These are phyloP conservation scores for Lichenostomus cassidix DNA, from an alignment of 2,113 vertebrate genomes.

Conservation along the genomic window DNA sequence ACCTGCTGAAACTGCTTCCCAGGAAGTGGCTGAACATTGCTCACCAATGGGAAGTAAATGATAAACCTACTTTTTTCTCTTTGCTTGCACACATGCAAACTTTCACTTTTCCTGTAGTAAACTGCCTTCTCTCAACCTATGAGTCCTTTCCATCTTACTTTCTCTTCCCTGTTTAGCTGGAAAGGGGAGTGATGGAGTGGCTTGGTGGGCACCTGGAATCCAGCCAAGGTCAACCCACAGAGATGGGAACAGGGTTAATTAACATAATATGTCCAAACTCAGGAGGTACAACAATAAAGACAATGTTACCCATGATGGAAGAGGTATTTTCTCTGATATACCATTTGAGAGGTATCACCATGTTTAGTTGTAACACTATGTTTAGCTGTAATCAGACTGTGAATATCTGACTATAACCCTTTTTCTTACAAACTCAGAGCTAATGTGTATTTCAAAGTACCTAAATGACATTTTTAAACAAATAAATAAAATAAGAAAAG, in stretches of 20 bases:
- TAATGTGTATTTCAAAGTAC: not conserved
- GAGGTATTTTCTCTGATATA: not conserved
- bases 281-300: not conserved
- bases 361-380: not conserved
- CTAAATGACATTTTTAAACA: not conserved
- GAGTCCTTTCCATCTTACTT: not conserved
- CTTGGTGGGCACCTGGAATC: not conserved
- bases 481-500: not conserved
- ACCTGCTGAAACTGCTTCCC: not conserved
- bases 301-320: not conserved
- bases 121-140: not conserved
- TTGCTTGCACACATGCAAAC: rapidly evolving
- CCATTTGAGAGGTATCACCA: not conserved
- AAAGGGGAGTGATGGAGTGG: rapidly evolving
- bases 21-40: not conserved
- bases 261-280: not conserved
- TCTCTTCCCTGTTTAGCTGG: not conserved
- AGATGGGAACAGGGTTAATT: not conserved
- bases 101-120: not conserved
- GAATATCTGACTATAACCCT: not conserved
- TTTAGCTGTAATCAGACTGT: not conserved
- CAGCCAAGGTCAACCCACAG: not conserved
- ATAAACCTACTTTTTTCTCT: not conserved
- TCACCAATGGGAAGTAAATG: not conserved
- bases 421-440: not conserved